Evolutionary conservation across 2,113 vertebrate genomes (phyloP), one percentile per base, ranked within the genome.

Genomic region (Zonotrichia leucophrys): DNA sequence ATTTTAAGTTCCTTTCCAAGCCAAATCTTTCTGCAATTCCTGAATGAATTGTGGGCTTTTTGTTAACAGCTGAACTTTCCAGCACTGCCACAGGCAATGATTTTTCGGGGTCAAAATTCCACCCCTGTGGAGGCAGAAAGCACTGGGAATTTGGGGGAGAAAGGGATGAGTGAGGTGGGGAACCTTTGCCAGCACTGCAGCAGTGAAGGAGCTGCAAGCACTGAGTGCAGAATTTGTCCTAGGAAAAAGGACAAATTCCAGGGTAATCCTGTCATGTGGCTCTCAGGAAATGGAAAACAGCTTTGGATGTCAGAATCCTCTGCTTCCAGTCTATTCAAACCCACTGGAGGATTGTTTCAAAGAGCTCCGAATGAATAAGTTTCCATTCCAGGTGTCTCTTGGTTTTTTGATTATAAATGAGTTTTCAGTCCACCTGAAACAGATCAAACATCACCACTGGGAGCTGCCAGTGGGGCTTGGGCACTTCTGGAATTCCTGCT

Each of bases 371-470:
- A 82, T 62, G 50, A 92, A 14, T 73, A 39, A 50, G 31, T 80
- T 77, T 49, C 56, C 47, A 42, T 67, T 83, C 50, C 83, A 91
- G 59, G 50, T 81, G 73, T 49, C 81, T 74, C 52, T 77, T 66
- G 39, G 24, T 58, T 80, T 79, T 83, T 62, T 70, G 7, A 60
- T 92, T 80, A 62, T 56, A 80, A 77, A 83, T 66, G 76, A 94
- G 42, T 78, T 92, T 95, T 86, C 52, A 76, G 89, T 58, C 55
- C 49, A 67, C 59, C 87, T 83, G 89, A 83, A 83, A 53, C 39
- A 75, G 74, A 91, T 87, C 81, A 89, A 55, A 91, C 24, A 18
- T 72, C 28, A 5, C 80, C 78, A 14, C 77, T 70, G 84, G 84
- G 62, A 85, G 21, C 7, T 68, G 84, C 24, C 69, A n/a, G 68